phyloP scores from a whole-genome alignment of 2,113 vertebrate species.

The Hiodon tergisus region DNA sequence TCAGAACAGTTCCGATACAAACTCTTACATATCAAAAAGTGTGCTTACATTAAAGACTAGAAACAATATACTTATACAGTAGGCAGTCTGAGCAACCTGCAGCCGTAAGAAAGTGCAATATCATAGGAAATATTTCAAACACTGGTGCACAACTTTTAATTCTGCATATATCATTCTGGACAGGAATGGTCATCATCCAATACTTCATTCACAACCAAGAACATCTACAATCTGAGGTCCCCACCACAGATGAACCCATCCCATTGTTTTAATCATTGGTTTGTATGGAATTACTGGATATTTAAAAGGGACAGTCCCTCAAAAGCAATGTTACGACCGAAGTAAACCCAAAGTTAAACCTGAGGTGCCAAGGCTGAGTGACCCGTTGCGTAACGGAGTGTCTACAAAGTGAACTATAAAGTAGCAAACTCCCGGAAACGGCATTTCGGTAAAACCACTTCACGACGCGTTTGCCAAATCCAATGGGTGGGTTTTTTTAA shows the following conservation, averaged over 20 bases:
- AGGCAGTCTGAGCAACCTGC: slow-evolving; percentile 39
- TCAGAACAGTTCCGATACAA: not conserved
- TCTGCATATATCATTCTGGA: not conserved
- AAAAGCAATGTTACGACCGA: slow-evolving; percentile 3
- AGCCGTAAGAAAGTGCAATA: slow-evolving; percentile 51
- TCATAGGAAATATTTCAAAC: slow-evolving; percentile 30
- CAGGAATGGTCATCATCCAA: not conserved
- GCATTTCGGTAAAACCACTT: no score
- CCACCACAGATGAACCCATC: slow-evolving; percentile 9
- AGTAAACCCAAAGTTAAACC: slow-evolving; percentile 6
- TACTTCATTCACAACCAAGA: not conserved
- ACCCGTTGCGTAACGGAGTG: slow-evolving; percentile 25
- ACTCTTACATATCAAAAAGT: slow-evolving; percentile 23
- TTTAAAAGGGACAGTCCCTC: not conserved
- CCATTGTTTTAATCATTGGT: slow-evolving; percentile 6
- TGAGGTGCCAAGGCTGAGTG: slow-evolving; percentile 19
- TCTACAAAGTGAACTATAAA: slow-evolving; percentile 12
- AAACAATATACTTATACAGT: slow-evolving; percentile 11
- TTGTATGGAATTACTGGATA: slow-evolving; percentile 46
- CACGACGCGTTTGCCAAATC: no score
- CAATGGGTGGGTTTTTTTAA: not conserved
- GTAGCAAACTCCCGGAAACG: no score
- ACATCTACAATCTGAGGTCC: slow-evolving; percentile 10
- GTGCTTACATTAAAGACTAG: slow-evolving; percentile 27
- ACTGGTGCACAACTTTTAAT: slow-evolving; percentile 27